These are phyloP conservation scores for Rutilus rutilus DNA, from an alignment of 2,113 vertebrate genomes.

Conservation along the genomic window DNA sequence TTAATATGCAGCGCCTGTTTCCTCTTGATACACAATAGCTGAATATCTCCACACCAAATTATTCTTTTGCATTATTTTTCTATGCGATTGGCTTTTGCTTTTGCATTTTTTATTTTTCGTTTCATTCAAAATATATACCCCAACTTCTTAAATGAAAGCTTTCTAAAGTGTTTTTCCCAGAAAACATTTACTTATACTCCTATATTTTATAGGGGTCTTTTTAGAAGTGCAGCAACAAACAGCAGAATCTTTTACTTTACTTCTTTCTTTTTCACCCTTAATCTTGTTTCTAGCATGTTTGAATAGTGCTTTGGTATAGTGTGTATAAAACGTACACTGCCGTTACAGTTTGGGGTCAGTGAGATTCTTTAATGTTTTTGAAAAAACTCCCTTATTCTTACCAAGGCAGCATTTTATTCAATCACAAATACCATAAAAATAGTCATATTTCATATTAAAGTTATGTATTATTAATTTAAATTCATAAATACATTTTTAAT, in stretches of 20 bases:
- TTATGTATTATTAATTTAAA: no score
- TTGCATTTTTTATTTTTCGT: conserved; percentile 9
- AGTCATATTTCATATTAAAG: no score
- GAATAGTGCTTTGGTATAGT: no score
- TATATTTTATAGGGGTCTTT: neutral
- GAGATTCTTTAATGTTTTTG: no score
- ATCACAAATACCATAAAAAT: no score
- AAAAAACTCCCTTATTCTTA: no score
- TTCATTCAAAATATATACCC: neutral
- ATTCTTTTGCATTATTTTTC: neutral
- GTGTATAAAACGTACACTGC: no score
- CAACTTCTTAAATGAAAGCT: neutral
- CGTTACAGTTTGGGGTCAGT: no score
- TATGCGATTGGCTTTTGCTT: neutral
- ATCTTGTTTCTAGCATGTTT: neutral
- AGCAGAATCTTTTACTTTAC: neutral
- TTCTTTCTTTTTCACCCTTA: neutral
- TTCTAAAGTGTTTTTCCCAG: neutral
- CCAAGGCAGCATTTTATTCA: no score
- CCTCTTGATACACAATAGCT: neutral
- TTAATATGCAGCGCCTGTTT: conserved; percentile 8
- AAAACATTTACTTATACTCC: neutral
- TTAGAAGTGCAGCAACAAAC: neutral
- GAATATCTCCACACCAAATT: neutral
- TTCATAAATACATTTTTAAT: neutral